Percentiles rank a stretch among this genome's conserved stretches.
Evolutionary conservation across 2,888 invertebrate species (phyloP).

Genomic region (Conistra vaccinii): DNA sequence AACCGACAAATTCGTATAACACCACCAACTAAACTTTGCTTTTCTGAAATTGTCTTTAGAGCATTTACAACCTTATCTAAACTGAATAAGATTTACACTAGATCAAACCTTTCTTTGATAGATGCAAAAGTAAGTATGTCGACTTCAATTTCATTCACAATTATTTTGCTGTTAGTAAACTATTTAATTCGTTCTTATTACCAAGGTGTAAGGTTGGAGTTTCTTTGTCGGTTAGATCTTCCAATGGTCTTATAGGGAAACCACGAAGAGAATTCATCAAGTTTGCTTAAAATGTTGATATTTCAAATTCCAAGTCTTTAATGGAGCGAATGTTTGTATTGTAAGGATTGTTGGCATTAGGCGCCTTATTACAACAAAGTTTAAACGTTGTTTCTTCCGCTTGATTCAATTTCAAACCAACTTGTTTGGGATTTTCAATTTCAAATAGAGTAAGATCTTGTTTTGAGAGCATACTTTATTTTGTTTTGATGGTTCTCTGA

Average conservation of each 20-base stretch:
- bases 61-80: constrained; percentile 24
- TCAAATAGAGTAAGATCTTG: constrained; percentile 24
- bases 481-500: constrained; percentile 20
- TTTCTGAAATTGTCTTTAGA: neutral
- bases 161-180: constrained; percentile 47
- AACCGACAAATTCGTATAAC: constrained; percentile 72
- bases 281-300: constrained; percentile 77
- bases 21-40: constrained; percentile 38
- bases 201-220: constrained; percentile 48
- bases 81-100: constrained; percentile 28
- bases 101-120: neutral
- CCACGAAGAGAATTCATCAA: constrained; percentile 69
- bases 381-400: constrained; percentile 62
- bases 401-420: constrained; percentile 60
- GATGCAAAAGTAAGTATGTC: constrained; percentile 42
- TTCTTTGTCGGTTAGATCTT: constrained; percentile 27
- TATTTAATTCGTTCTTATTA: constrained; percentile 45
- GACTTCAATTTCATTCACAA: constrained; percentile 53
- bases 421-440: constrained; percentile 42
- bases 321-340: constrained; percentile 73
- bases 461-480: constrained; percentile 14
- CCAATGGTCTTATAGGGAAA: constrained; percentile 7
- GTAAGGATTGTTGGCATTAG: constrained; percentile 66
- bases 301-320: constrained; percentile 76
- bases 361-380: constrained; percentile 66